Conservation (phyloP, 2,113 vertebrate genomes). For the Shinisaurus crocodilurus region DNA sequence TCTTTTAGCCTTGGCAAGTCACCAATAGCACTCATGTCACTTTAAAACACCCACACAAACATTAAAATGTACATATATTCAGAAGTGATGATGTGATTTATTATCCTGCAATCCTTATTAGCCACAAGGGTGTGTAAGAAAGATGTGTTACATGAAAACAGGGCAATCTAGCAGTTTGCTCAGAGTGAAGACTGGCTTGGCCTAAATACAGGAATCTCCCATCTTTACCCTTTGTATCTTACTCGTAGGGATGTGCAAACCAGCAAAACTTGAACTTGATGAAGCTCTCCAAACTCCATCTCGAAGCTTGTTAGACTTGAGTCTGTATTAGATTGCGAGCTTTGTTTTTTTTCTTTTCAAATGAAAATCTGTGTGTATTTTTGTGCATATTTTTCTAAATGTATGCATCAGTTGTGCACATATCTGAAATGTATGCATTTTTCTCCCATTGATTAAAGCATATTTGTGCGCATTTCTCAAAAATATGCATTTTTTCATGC, state of each 20-base stretch:
- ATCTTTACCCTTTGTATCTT: constrained; percentile 4
- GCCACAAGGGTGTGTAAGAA: constrained; percentile 49
- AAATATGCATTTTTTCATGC: too few species aligned
- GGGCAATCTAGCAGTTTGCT: constrained; percentile 44
- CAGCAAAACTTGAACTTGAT: too few species aligned
- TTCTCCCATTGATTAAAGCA: too few species aligned
- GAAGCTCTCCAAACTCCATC: too few species aligned
- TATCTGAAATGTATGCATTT: too few species aligned
- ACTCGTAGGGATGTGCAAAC: neutral
- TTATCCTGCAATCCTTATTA: constrained; percentile 65
- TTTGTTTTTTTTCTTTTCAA: too few species aligned
- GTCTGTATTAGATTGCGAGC: too few species aligned
- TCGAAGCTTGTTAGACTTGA: too few species aligned
- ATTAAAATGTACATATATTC: constrained; percentile 66
- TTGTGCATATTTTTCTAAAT: too few species aligned
- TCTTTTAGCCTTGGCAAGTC: constrained; percentile 63
- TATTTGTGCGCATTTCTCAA: too few species aligned
- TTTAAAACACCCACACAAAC: constrained; percentile 68
- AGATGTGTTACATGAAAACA: constrained; percentile 52
- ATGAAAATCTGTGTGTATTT: too few species aligned
- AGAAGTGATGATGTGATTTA: constrained; percentile 76
- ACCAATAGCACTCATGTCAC: constrained; percentile 70
- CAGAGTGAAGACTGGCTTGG: constrained; percentile 16
- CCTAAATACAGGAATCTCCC: constrained; percentile 19
- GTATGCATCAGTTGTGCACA: too few species aligned